Conservation (phyloP, 2,888 invertebrate genomes). For the Tanypteryx hageni region DNA sequence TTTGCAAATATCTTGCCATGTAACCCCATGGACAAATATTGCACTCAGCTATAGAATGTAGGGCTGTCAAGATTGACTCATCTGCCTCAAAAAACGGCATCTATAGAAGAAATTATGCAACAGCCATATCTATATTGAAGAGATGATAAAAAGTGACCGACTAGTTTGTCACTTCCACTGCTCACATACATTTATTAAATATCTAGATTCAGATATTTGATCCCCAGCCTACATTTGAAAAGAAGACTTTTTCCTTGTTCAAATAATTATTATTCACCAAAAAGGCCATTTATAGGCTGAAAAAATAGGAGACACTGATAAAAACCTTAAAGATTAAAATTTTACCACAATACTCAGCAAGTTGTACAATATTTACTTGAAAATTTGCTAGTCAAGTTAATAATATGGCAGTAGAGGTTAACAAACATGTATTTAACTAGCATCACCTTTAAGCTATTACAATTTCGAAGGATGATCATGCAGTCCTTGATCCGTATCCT, state of each 20-base stretch:
- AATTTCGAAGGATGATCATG: background rate
- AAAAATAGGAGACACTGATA: background rate
- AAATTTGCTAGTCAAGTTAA: background rate
- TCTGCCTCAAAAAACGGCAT: background rate
- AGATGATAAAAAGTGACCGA: background rate
- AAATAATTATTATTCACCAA: slow-evolving; percentile 12
- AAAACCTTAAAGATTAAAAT: background rate
- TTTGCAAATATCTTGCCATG: background rate
- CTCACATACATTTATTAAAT: background rate
- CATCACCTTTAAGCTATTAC: background rate
- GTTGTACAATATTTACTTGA: background rate
- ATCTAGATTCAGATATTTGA: slow-evolving; percentile 12
- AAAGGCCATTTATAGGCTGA: background rate
- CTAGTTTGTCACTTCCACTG: background rate
- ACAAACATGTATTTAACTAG: slow-evolving; percentile 30
- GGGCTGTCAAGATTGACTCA: background rate
- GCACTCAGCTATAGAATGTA: background rate
- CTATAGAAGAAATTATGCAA: background rate
- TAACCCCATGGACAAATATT: background rate
- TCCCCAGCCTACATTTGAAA: slow-evolving; percentile 7
- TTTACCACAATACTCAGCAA: background rate
- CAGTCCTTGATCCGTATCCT: background rate
- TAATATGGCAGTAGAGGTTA: slow-evolving; percentile 23
- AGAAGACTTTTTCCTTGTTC: background rate
- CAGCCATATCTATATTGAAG: background rate